Conservation (phyloP, 2,888 invertebrate species). For the Metacarcinus magister region DNA sequence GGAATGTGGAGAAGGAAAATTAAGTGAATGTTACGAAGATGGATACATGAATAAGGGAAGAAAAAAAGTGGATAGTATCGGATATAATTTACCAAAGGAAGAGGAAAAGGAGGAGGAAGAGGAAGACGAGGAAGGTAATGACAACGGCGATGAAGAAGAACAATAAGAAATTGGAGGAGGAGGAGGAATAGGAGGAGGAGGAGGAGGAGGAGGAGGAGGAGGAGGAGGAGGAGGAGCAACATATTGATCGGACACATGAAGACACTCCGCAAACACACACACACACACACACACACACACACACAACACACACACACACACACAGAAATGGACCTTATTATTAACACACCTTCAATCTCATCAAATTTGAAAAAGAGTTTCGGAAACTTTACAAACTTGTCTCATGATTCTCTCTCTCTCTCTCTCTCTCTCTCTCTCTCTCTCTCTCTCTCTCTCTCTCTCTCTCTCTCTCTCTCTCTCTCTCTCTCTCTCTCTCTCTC, state of each 20-base stretch:
- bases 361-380: too few relatives aligned
- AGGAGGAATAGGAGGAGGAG: too few relatives aligned
- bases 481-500: too few relatives aligned
- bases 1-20: too few relatives aligned
- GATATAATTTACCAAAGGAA: neutral
- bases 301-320: conserved; percentile 30
- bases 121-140: neutral
- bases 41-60: too few relatives aligned
- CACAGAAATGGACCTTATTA: neutral
- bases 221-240: neutral
- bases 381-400: neutral
- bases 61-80: neutral
- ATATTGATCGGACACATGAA: neutral
- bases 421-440: neutral
- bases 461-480: too few relatives aligned
- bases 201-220: too few relatives aligned
- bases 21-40: too few relatives aligned
- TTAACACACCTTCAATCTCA: too few relatives aligned
- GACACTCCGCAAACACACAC: neutral
- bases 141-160: neutral
- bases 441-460: too few relatives aligned
- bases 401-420: neutral
- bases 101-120: neutral
- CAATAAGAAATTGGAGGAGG: neutral
- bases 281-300: conserved; percentile 48